Base-by-base conservation (phyloP, 2,113 vertebrate genomes). In the Barbus barbus region DNA sequence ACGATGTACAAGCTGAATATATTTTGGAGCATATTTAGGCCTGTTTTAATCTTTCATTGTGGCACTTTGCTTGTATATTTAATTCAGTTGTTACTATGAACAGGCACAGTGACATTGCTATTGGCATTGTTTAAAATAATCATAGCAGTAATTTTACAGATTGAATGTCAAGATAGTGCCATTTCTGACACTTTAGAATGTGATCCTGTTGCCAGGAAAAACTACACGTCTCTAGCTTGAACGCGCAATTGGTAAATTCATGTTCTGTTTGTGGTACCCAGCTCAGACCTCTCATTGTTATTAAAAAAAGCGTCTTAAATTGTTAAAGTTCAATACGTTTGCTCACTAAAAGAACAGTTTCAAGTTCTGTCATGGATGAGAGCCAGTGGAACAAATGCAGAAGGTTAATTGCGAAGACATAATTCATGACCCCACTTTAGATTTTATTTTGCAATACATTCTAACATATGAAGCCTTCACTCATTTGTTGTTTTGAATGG, bases 181-280 rank as follows among this genome's bases (percentile, higher is more conserved):
- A 31, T 12, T 13, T 46, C 24, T 51, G 44, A 53, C 24, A 48
- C 78, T 81, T 81, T 22, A 51, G 79, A 82, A 82, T 82, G 80
- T 38, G 46, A 56, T 56, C 12, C 13, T n/a, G 63, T 56, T 82
- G 79, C 80, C 80, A 82, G 44, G 13, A 82, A 71, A 71, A 82
- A 72, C 46, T 9, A 4, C 26, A 22, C 0, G 41, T 16, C 44
- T 81, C 22, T 14, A 53, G 22, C 44, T 65, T 5, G 3, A 80
- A 33, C 1, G 26, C 5, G 31, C 46, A 4, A 5, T 20, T 79
- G n/a, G 31, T 41, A 24, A 38, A 61, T 60, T 60, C 76, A 41
- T n/a, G 1, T 38, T 60, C 11, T 78, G 31, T 22, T 78, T 60
- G 16, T 38, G 76, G 12, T 41, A 24, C 22, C 33, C 31, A 60